Base-by-base conservation (phyloP, 2,888 invertebrate genomes). In the Dasypogon diadema region DNA sequence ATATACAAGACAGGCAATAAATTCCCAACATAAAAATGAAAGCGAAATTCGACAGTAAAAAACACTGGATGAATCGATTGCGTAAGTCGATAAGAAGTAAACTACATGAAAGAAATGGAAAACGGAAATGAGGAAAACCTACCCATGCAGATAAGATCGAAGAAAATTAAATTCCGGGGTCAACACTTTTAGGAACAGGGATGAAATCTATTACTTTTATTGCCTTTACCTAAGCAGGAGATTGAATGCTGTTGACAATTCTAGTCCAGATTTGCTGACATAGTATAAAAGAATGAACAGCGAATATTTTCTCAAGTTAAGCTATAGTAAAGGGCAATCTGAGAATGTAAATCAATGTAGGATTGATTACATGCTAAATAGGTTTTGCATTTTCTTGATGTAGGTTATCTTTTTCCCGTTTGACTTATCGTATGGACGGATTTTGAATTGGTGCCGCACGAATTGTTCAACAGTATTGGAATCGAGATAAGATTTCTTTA, bases 61-160 rank as follows among this genome's bases (percentile, higher is more conserved):
- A 21, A 51, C 18, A 18, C 6, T 8, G 51, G 51, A 63, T 63
- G 30, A 63, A 63, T 63, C 63, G 63, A 63, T 63, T 63, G 63
- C 42, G 63, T 46, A 63, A 63, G 63, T 63, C 42, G 63, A 63
- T 63, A 63, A 63, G 37, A 22, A 42, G 16, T 63, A 63, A 63
- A 63, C 63, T 63, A 63, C 63, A 63, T 63, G 63, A 63, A 63
- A 63, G 63, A 63, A 63, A 63, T 63, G 63, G 63, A 63, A 63
- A 63, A 42, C 63, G 42, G 63, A 63, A 63, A 63, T 63, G 37
- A 63, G 22, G 21, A 22, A 21, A 63, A 63, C 63, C 63, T 63
- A 63, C 21, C 46, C 63, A 63, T 63, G 63, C 63, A 63, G 63
- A 63, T 63, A 63, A 63, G 46, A 63, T 63, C 63, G 63, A 42